phyloP scores from a whole-genome alignment of 2,888 invertebrate species.

The Scelioninae gen. 2 region DNA sequence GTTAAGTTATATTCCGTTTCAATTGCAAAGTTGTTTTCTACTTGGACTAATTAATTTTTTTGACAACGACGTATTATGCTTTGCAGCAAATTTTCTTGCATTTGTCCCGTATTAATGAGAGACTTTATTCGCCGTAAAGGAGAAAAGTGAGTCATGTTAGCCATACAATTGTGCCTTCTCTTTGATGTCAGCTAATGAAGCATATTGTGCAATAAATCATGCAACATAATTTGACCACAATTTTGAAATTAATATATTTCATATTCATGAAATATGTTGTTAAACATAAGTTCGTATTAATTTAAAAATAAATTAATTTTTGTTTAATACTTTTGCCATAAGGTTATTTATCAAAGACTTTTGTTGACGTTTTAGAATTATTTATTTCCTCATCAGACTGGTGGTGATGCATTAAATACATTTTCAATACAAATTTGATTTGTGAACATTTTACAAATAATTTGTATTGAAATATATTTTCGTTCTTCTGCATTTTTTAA shows the following conservation, averaged over 20 bases:
- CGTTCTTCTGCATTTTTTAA: too few relatives aligned
- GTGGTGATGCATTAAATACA: too few relatives aligned
- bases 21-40: background rate
- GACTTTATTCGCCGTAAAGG: conserved; percentile 56
- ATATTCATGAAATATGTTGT: background rate
- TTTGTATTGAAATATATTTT: too few relatives aligned
- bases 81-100: conserved; percentile 49
- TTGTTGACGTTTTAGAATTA: too few relatives aligned
- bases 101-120: conserved; percentile 60
- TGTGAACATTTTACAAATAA: too few relatives aligned
- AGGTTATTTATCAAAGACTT: too few relatives aligned
- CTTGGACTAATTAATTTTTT: conserved; percentile 2
- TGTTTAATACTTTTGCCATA: too few relatives aligned
- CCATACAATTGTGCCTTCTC: conserved; percentile 46
- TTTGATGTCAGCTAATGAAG: conserved; percentile 32
- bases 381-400: too few relatives aligned
- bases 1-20: too few relatives aligned
- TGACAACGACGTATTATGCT: conserved; percentile 45
- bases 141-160: conserved; percentile 64
- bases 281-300: too few relatives aligned
- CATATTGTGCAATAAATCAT: conserved; percentile 1
- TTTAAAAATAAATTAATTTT: too few relatives aligned
- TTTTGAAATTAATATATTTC: conserved; percentile 1
- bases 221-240: conserved; percentile 6
- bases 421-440: too few relatives aligned